Percentiles rank a stretch among this genome's conserved stretches.
Conservation (phyloP, 2,797 vertebrate genomes). For the Ficedula albicollis region DNA sequence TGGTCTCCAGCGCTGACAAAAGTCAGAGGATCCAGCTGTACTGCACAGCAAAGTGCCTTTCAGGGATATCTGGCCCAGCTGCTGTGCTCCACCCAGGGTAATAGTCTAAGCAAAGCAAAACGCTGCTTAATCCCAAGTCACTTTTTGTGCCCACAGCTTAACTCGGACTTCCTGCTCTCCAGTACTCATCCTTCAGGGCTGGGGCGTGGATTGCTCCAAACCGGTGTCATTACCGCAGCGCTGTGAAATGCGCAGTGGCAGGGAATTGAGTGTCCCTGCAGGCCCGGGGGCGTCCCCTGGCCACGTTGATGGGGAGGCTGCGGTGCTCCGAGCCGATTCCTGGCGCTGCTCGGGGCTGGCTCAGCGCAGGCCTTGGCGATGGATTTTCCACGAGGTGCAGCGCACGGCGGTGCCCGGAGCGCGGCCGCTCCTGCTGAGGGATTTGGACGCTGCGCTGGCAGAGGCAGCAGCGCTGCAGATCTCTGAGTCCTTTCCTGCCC, state of each 20-base stretch:
- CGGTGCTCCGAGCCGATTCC: rapidly evolving
- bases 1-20: background rate
- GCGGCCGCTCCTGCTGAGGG: background rate
- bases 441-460: background rate
- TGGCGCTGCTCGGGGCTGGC: background rate
- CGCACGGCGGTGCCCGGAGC: background rate
- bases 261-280: background rate
- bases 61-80: constrained; percentile 28
- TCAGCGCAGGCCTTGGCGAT: background rate
- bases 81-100: constrained; percentile 42
- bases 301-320: constrained; percentile 45
- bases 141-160: constrained; percentile 5
- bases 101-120: constrained; percentile 26
- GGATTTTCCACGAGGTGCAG: constrained; percentile 34
- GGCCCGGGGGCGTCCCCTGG: background rate
- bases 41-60: background rate
- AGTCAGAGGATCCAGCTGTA: background rate
- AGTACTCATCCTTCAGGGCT: background rate
- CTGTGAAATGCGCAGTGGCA: background rate
- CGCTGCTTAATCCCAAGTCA: background rate
- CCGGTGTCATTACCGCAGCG: background rate
- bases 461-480: background rate
- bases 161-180: background rate
- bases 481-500: rapidly evolving
- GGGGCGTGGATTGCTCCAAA: background rate